Evolutionary conservation across 2,888 invertebrate species (phyloP), one percentile per base, ranked within the genome.

Genomic region (Alsophila aescularia): DNA sequence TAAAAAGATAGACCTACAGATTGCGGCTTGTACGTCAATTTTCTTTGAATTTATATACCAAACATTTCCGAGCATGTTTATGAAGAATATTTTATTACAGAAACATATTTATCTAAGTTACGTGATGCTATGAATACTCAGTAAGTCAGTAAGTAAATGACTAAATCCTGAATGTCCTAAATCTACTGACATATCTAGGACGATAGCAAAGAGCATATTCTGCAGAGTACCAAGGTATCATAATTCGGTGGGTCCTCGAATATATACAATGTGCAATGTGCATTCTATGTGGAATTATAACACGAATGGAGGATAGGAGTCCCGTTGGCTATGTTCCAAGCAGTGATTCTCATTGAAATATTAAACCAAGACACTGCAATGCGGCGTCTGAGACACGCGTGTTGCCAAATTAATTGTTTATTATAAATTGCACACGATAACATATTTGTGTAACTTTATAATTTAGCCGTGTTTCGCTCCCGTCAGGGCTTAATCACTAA

Each of bases 291-390:
- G 61, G 58, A 66, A 73, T 73, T 72, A 62, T 69, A 69, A 64
- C 64, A 66, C 66, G 69, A 69, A 66, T 72, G 63, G 64, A 64
- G 65, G 53, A 48, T 63, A 56, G 44, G 67, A 57, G 39, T 56
- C 57, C 56, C 61, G 82, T 85, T 91, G 90, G 90, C 90, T 64
- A 34, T 41, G 78, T 66, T 87, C 90, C 90, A 90, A 89, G 73
- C 72, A 76, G 77, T 83, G 79, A 83, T 89, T 77, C 79, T 85
- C 84, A 91, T 90, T 90, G 91, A 90, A 91, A 89, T 90, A 90
- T 90, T 87, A 87, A 87, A 81, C 89, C 87, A 88, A 90, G 89
- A 86, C 85, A 82, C 80, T 81, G 84, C 84, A 84, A 59, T 85
- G 83, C 85, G 79, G 86, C 75, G 76, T 79, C 83, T 84, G 69